Evolutionary conservation across 2,888 invertebrate genomes (phyloP), one percentile per base, ranked within the genome.

Genomic region (Tyria jacobaeae): DNA sequence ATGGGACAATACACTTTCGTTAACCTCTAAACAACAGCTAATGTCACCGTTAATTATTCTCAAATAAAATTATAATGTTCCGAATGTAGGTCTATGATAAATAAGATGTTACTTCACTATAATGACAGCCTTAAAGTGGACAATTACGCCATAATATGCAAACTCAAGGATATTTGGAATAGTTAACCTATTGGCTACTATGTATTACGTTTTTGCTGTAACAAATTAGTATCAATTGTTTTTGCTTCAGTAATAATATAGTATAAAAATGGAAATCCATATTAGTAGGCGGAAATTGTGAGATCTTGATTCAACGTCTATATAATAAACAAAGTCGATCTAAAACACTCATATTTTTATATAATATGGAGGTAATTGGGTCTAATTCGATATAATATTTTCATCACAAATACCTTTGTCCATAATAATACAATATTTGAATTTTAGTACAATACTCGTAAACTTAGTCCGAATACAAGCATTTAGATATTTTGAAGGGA

Each of bases 1-100:
- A 70, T 64, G 69, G 64, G 57, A 65, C 64, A 70, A 72, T 78
- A 74, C 69, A 65, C 68, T 84, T 81, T 82, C 80, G 62, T 73
- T 80, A 75, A 75, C 79, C 81, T 82, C 60, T 64, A 62, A 58
- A 44, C 63, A 73, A 65, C 53, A 57, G 57, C 25, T 68, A 76
- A 70, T 75, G 21, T 15, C 21, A 65, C 53, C 55, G 57, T 17
- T 67, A 76, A 73, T 78, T 78, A 76, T 68, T 64, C 51, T 51
- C 49, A 35, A 60, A 64, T 58, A 55, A 58, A 77, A 80, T 76
- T 71, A 73, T 68, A 63, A 57, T 52, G 65, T 41, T 64, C 41
- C 24, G 41, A 66, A 66, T 70, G 62, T 66, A 63, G 59, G 57
- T 71, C 73, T 75, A 50, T 60, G 67, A 71, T 66, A 77, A 80